Percentiles rank a stretch among this genome's conserved stretches.
Conservation (phyloP, 2,113 vertebrate genomes). For the Perca schrenkii region DNA sequence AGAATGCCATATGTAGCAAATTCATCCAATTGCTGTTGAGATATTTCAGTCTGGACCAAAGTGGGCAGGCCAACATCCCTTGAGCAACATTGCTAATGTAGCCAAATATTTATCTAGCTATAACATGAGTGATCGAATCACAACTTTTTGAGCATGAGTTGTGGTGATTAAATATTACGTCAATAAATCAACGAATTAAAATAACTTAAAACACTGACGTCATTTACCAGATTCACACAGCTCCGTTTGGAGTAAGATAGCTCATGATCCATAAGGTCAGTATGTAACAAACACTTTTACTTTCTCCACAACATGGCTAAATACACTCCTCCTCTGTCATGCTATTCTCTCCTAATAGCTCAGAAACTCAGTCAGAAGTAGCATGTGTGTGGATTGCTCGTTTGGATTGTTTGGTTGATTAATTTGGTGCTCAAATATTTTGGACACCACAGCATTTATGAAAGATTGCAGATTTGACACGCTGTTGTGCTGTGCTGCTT, state of each 20-base stretch:
- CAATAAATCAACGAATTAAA: neutral
- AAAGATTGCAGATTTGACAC: constrained; percentile 14
- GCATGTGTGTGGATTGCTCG: neutral
- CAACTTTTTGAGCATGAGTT: neutral
- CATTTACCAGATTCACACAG: neutral
- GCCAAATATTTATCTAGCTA: neutral
- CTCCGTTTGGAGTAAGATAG: neutral
- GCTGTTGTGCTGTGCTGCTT: constrained; percentile 20
- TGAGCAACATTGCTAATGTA: neutral
- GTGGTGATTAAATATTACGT: neutral
- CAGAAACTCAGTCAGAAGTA: neutral
- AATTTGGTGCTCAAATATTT: constrained; percentile 4
- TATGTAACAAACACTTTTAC: too few relatives aligned
- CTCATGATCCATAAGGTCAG: neutral
- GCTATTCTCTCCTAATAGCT: neutral
- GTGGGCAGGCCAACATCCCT: neutral
- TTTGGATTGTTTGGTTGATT: constrained; percentile 1
- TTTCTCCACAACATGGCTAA: neutral
- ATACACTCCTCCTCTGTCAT: neutral
- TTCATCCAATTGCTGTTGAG: neutral
- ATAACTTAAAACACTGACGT: neutral
- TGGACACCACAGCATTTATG: constrained; percentile 6
- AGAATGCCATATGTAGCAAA: neutral
- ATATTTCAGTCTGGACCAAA: neutral
- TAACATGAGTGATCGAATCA: neutral